Evolutionary conservation across 2,113 vertebrate species (phyloP).

Genomic region (Oophaga pumilio): DNA sequence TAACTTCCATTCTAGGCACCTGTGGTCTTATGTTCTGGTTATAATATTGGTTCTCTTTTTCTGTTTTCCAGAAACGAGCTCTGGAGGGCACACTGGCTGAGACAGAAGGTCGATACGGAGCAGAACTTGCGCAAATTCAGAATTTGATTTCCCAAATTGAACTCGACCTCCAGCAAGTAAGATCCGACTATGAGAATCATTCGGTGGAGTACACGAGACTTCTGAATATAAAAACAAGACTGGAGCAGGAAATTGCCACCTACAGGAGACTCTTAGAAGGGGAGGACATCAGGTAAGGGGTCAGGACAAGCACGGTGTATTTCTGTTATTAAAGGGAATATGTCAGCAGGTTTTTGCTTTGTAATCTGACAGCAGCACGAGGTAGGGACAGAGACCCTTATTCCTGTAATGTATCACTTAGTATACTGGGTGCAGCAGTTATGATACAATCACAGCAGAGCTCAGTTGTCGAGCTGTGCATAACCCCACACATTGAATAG

Average conservation of each 20-base stretch:
- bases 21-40: background rate
- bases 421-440: too few species aligned
- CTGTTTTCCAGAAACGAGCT: constrained; percentile 72
- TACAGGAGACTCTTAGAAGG: constrained; percentile 64
- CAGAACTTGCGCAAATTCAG: constrained; percentile 72
- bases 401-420: too few species aligned
- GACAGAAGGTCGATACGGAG: constrained; percentile 71
- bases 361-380: too few species aligned
- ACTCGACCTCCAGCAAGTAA: constrained; percentile 67
- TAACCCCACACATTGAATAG: too few species aligned
- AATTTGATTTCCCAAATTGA: constrained; percentile 71
- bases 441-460: too few species aligned
- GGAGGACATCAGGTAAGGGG: constrained; percentile 59
- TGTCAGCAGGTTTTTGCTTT: too few species aligned
- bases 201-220: constrained; percentile 72
- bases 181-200: constrained; percentile 65
- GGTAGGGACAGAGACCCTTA: too few species aligned
- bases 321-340: too few species aligned
- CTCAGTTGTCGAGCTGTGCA: too few species aligned
- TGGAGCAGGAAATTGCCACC: constrained; percentile 63
- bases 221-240: constrained; percentile 58
- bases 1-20: background rate
- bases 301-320: background rate
- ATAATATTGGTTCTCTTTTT: background rate
- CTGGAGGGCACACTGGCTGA: constrained; percentile 75